These are phyloP conservation scores for Cryptoblepharus egeriae DNA, from an alignment of 2,797 vertebrate species.

Conservation along the genomic window DNA sequence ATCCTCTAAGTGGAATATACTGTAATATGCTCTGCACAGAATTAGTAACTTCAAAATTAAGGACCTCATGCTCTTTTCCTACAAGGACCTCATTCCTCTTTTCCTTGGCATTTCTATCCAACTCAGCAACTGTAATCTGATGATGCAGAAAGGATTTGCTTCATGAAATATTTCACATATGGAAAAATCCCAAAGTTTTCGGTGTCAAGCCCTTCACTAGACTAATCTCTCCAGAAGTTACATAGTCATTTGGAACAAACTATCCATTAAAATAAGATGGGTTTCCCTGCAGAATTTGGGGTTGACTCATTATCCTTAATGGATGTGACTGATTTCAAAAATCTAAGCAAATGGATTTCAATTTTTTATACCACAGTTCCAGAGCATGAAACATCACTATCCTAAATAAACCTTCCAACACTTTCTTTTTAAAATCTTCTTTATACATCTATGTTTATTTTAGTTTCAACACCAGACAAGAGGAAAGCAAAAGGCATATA, in stretches of 20 bases:
- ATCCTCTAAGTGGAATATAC: background rate
- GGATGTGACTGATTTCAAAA: background rate
- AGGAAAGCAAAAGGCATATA: background rate
- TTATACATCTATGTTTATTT: background rate
- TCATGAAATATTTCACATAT: conserved; percentile 4
- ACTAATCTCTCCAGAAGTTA: conserved; percentile 9
- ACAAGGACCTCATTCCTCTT: too few relatives aligned
- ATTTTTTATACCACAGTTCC: background rate
- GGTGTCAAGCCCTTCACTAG: background rate
- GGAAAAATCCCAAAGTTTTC: background rate
- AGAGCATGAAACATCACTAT: background rate
- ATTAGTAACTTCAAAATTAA: background rate
- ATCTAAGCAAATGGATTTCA: background rate
- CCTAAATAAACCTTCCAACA: background rate
- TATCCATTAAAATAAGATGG: background rate
- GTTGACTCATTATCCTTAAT: conserved; percentile 3
- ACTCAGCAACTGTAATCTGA: background rate
- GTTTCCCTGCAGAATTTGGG: background rate
- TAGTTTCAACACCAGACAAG: background rate
- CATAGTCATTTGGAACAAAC: background rate
- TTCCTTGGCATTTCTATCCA: background rate
- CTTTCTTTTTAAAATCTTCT: background rate
- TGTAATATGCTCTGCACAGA: background rate
- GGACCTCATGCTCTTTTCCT: background rate
- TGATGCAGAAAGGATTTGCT: background rate